phyloP scores from a whole-genome alignment of 2,888 invertebrate species.

The Hemaris fuciformis region DNA sequence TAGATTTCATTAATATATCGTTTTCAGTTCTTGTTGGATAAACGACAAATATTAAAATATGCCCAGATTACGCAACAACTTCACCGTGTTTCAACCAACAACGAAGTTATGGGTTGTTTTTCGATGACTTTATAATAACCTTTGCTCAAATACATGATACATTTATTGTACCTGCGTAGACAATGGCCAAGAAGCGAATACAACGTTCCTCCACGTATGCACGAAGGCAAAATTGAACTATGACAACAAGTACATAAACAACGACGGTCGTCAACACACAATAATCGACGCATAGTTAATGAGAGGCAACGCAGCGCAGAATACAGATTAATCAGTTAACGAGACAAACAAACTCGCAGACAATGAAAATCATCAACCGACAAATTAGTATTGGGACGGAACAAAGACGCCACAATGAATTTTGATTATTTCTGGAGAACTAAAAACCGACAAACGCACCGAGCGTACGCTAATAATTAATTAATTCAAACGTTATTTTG shows the following conservation, averaged over 20 bases:
- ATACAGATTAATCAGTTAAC: conserved; percentile 71
- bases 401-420: conserved; percentile 36
- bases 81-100: neutral
- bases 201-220: neutral
- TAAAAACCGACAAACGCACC: neutral
- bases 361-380: conserved; percentile 60
- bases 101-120: too few species aligned
- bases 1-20: too few species aligned
- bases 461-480: neutral
- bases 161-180: neutral
- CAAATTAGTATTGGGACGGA: conserved; percentile 25
- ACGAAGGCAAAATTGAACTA: neutral
- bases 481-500: neutral
- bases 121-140: neutral
- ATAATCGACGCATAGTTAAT: conserved; percentile 68
- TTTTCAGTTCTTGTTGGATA: too few species aligned
- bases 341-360: conserved; percentile 53
- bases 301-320: conserved; percentile 53
- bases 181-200: neutral
- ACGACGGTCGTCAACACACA: conserved; percentile 28
- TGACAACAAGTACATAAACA: conserved; percentile 15
- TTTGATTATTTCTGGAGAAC: conserved; percentile 7
- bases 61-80: neutral
- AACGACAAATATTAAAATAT: neutral
- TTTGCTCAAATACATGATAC: neutral